Evolutionary conservation across 2,888 invertebrate species (phyloP).

Genomic region (Troilus luridus): DNA sequence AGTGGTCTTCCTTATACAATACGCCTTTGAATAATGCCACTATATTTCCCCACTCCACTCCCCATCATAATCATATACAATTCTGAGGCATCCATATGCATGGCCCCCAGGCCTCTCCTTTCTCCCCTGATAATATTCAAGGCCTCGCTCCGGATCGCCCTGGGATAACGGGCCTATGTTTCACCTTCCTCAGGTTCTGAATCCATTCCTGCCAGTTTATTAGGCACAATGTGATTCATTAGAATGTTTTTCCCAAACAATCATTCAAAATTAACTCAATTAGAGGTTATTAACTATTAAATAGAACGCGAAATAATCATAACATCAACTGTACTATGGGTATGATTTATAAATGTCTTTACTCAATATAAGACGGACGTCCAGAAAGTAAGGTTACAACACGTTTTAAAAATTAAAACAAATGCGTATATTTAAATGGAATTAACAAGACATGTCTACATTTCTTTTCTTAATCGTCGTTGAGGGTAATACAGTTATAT

Average conservation of each 20-base stretch:
- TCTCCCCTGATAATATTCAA: slow-evolving; percentile 4
- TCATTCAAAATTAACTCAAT: no score
- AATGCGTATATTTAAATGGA: no score
- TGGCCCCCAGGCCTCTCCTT: neutral
- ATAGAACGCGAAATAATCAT: no score
- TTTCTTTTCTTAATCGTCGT: no score
- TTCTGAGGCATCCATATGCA: slow-evolving; percentile 37
- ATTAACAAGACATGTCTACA: no score
- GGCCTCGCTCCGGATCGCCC: neutral
- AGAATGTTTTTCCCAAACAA: neutral
- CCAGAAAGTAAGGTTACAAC: no score
- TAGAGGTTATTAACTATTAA: no score
- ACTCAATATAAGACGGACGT: no score
- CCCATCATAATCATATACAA: slow-evolving; percentile 3
- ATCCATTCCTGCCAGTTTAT: neutral
- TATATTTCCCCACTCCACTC: neutral
- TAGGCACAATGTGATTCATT: neutral
- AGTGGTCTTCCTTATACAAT: slow-evolving; percentile 6
- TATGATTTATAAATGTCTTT: no score
- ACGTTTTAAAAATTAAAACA: no score
- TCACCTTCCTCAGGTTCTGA: neutral
- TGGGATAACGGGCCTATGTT: neutral
- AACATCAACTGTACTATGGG: no score
- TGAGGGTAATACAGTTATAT: no score
- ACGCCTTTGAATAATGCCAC: slow-evolving; percentile 32